A percentile compares a stretch with the other conserved stretches of the same genome.
Evolutionary conservation across 2,888 invertebrate species (phyloP).

Genomic region (Lordiphosa fenestrarum): DNA sequence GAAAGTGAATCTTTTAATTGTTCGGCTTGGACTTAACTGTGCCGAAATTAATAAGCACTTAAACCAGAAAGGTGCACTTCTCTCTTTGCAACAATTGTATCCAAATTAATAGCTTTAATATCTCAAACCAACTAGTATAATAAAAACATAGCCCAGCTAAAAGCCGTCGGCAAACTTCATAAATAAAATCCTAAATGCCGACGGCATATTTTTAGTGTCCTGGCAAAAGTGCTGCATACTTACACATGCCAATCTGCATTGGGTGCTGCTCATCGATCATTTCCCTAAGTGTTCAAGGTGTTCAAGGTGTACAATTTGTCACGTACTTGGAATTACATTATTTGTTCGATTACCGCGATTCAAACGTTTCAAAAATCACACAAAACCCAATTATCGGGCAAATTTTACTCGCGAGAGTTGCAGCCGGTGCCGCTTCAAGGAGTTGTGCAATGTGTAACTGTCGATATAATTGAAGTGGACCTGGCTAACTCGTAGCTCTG

Average conservation of each 20-base stretch:
- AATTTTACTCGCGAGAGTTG: not conserved
- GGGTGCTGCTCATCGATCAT: slow-evolving; percentile 80
- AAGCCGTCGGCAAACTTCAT: not conserved
- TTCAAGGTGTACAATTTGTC: not conserved
- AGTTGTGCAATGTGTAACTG: slow-evolving; percentile 3
- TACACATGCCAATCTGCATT: slow-evolving; percentile 79
- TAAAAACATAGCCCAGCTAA: not conserved
- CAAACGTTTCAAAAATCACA: no score
- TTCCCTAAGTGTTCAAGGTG: slow-evolving; percentile 3
- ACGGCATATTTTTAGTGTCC: not conserved
- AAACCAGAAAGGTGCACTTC: no score
- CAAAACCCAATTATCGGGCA: no score
- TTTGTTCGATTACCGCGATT: slow-evolving; percentile 1
- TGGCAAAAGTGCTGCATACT: slow-evolving; percentile 56
- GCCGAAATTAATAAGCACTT: no score
- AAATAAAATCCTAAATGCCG: slow-evolving; percentile 9
- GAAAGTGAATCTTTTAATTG: no score
- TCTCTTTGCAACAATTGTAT: no score
- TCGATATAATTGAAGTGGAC: slow-evolving; percentile 37
- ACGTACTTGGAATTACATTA: slow-evolving; percentile 16
- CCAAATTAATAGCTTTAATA: not conserved
- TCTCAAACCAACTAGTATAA: not conserved
- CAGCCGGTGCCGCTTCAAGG: not conserved
- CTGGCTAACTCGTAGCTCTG: slow-evolving; percentile 33
- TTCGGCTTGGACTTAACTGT: no score